Conservation (phyloP, 2,797 vertebrate species). For the Sandelia bainsii region DNA sequence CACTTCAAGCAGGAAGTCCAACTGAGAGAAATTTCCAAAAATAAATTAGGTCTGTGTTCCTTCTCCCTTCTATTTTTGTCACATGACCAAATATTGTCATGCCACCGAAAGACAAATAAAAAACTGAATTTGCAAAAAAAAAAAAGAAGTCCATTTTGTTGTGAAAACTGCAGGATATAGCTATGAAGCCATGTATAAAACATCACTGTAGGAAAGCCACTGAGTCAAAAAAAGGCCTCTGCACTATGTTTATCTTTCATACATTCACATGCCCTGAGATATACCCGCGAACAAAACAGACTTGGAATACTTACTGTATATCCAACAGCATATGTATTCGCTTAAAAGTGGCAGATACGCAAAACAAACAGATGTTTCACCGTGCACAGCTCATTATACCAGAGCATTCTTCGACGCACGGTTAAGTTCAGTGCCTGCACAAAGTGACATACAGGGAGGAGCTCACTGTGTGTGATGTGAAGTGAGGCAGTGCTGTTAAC, state of each 20-base stretch:
- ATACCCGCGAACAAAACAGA: background rate
- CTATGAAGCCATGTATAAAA: conserved; percentile 3
- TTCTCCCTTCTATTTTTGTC: conserved; percentile 12
- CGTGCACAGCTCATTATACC: conserved; percentile 61
- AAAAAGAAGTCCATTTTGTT: background rate
- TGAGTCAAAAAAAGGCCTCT: background rate
- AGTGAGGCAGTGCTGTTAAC: conserved; percentile 43
- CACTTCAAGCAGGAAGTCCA: conserved; percentile 58
- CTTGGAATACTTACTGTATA: conserved; percentile 13
- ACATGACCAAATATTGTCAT: background rate
- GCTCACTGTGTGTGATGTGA: conserved; percentile 42
- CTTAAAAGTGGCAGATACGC: conserved; percentile 52
- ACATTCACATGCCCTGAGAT: conserved; percentile 9
- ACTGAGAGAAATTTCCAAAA: conserved; percentile 52
- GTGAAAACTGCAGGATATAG: conserved; percentile 11
- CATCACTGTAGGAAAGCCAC: background rate
- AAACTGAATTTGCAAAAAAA: background rate
- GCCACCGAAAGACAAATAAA: conserved; percentile 3
- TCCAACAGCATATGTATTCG: conserved; percentile 34
- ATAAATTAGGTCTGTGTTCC: conserved; percentile 36
- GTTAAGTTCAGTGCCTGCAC: conserved; percentile 27
- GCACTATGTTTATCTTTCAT: background rate
- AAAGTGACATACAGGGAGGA: conserved; percentile 50
- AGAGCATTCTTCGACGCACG: conserved; percentile 12
- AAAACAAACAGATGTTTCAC: conserved; percentile 65